Evolutionary conservation across 1,140 invertebrate species (phyloP), one percentile per base, ranked within the genome.

Genomic region (Drosophila willistoni): DNA sequence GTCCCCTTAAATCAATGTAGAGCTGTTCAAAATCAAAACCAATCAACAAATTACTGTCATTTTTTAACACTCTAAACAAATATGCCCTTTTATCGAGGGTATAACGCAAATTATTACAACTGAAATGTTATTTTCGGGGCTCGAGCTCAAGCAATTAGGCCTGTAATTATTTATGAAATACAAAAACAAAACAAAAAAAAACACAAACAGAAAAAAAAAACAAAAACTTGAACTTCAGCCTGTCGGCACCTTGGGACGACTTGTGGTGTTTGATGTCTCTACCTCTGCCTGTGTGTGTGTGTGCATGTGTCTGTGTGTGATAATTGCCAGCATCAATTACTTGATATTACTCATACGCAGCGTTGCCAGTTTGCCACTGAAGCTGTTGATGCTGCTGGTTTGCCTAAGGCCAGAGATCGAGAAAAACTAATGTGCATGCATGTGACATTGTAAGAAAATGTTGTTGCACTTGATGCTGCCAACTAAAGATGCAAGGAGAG

Each of bases 361-460:
- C 55, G 72, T 79, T 68, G 64, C 51, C 63, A 73, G 39, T 25
- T 25, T 42, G 19, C 41, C 39, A 44, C 41, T 71, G 67, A 10
- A 0, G 66, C 34, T 59, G 25, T 42, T 22, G 64, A 36, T 73
- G 64, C 44, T 51, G 44, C 44, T 47, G 63, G 70, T 75, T 82
- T 55, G 83, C 79, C 83, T 86, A 72, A 86, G 75, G 67, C 71
- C 68, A 68, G 64, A 64, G 61, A 76, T 69, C 62, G 71, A 79
- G 82, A 79, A 81, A 85, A 86, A 71, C 81, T 84, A 86, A 86
- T 73, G 73, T 65, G 63, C 64, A 51, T 51, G 41, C 51, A 47
- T 60, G 73, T 83, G 84, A 83, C 84, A 89, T 89, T 83, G 83
- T 81, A 87, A 87, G 83, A 87, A 87, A 87, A 87, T 87, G 84